phyloP scores from a whole-genome alignment of 2,797 vertebrate species.

The Pampus argenteus region DNA sequence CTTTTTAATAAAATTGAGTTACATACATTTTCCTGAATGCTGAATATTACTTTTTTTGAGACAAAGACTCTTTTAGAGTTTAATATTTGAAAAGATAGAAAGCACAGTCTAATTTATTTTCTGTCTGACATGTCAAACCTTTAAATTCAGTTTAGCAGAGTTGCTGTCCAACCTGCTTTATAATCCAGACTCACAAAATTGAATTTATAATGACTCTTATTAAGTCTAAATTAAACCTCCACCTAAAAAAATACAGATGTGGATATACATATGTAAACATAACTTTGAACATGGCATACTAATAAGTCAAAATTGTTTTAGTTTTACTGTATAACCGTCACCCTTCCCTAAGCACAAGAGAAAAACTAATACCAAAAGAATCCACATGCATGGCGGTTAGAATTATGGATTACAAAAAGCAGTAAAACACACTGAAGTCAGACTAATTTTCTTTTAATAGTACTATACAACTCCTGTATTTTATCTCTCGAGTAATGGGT shows the following conservation, averaged over 20 bases:
- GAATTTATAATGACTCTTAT: constrained; percentile 45
- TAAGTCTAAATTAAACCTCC: constrained; percentile 43
- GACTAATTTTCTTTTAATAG: neutral
- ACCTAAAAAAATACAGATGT: constrained; percentile 5
- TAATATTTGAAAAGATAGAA: constrained; percentile 59
- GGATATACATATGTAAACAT: neutral
- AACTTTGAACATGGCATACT: neutral
- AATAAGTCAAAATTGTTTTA: neutral
- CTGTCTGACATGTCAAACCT: constrained; percentile 27
- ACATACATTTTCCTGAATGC: constrained; percentile 53
- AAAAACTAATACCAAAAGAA: constrained; percentile 7
- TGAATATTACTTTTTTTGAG: constrained; percentile 55
- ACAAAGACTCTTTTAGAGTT: constrained; percentile 52
- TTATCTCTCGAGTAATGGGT: neutral
- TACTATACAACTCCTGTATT: neutral
- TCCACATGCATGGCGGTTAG: no score
- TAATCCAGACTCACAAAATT: constrained; percentile 39
- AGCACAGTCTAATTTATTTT: constrained; percentile 34
- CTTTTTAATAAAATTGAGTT: constrained; percentile 68
- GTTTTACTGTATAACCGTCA: neutral
- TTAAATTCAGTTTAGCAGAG: constrained; percentile 38
- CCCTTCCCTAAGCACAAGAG: no score
- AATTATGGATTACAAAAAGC: no score
- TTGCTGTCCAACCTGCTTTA: constrained; percentile 10
- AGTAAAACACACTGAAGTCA: neutral